These are phyloP conservation scores for Cervus canadensis DNA, from an alignment of 2,113 vertebrate genomes.

Conservation along the genomic window DNA sequence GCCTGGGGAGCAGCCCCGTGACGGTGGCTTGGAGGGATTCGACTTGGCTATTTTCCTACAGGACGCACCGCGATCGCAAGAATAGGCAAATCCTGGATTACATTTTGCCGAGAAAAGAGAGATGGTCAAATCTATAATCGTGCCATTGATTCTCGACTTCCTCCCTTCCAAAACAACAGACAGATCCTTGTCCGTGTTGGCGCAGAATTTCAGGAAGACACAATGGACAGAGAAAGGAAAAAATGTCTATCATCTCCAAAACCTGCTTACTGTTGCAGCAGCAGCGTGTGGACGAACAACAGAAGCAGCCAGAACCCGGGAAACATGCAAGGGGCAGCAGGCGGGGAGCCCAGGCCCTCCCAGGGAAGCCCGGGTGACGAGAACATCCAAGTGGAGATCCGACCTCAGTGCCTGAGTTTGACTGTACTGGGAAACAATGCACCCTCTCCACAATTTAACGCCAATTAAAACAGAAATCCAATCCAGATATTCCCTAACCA, in stretches of 20 bases:
- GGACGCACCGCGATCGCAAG: constrained; percentile 58
- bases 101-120: constrained; percentile 76
- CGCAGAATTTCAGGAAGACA: constrained; percentile 77
- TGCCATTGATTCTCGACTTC: constrained; percentile 62
- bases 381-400: constrained; percentile 29
- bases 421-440: constrained; percentile 54
- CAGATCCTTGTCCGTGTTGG: constrained; percentile 59
- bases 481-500: constrained; percentile 60
- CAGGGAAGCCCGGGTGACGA: neutral
- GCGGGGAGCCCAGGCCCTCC: constrained; percentile 39
- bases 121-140: constrained; percentile 71
- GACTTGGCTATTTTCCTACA: constrained; percentile 77
- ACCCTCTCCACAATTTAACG: constrained; percentile 62
- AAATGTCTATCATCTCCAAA: constrained; percentile 75
- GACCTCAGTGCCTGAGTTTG: neutral
- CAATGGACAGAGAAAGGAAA: constrained; percentile 61
- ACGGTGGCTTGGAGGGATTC: constrained; percentile 71
- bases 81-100: constrained; percentile 77
- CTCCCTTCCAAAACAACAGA: constrained; percentile 71
- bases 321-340: constrained; percentile 46
- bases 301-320: constrained; percentile 56
- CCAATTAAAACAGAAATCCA: constrained; percentile 71
- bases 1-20: constrained; percentile 62
- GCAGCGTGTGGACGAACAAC: constrained; percentile 60
- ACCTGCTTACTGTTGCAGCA: constrained; percentile 72